Percentiles rank a stretch among this genome's conserved stretches.
Evolutionary conservation across 2,888 invertebrate species (phyloP).

Genomic region (Rotaria sp.): DNA sequence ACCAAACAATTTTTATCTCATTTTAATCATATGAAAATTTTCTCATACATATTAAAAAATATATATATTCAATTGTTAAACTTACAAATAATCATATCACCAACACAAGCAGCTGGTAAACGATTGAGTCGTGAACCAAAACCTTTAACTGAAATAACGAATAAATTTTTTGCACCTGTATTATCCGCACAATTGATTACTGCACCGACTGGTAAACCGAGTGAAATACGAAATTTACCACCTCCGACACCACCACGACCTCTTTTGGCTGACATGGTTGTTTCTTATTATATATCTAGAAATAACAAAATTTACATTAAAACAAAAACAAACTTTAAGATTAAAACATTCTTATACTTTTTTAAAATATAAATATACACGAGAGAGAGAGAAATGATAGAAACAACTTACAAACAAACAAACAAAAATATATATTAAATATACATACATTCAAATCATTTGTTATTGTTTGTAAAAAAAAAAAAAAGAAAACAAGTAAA

Average conservation of each 20-base stretch:
- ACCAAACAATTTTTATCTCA: too few relatives aligned
- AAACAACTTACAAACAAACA: background rate
- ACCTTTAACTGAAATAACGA: conserved; percentile 96
- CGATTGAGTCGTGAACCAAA: conserved; percentile 94
- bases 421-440: background rate
- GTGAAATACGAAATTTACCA: conserved; percentile 97
- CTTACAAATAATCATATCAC: conserved; percentile 82
- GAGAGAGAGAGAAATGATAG: background rate
- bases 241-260: conserved; percentile 96
- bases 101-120: conserved; percentile 89
- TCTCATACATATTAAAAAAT: too few relatives aligned
- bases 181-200: conserved; percentile 99
- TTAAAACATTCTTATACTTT: background rate
- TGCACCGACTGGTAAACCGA: conserved; percentile 97
- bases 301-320: background rate
- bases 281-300: background rate
- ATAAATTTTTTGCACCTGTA: conserved; percentile 96
- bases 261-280: conserved; percentile 26
- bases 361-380: background rate
- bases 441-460: background rate
- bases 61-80: too few relatives aligned
- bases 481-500: background rate
- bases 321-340: background rate
- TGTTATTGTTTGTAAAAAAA: background rate
- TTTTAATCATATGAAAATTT: too few relatives aligned